Evolutionary conservation across 2,797 vertebrate species (phyloP).

Genomic region (Prionace glauca): DNA sequence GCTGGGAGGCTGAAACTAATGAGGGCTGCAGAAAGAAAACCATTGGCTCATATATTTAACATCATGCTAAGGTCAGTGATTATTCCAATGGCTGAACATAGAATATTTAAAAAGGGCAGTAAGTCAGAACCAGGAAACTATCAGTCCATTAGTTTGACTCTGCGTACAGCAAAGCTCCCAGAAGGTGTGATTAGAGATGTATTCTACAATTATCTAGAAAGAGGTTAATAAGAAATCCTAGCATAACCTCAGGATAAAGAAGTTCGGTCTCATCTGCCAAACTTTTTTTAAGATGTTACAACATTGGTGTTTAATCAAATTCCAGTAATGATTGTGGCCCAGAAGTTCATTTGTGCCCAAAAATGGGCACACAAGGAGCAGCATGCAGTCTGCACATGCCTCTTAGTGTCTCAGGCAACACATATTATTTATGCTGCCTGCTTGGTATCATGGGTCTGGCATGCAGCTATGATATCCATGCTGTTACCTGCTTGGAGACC

Average conservation of each 20-base stretch:
- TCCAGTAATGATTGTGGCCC: neutral
- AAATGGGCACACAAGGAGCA: neutral
- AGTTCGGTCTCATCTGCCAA: neutral
- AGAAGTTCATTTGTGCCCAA: neutral
- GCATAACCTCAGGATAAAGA: neutral
- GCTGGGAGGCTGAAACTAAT: neutral
- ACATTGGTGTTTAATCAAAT: neutral
- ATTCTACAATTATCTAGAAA: neutral
- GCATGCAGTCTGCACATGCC: neutral
- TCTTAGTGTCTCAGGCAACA: neutral
- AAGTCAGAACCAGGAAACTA: neutral
- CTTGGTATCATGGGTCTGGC: neutral
- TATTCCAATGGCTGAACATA: neutral
- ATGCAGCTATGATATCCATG: neutral
- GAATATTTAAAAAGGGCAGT: neutral
- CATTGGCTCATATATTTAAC: neutral
- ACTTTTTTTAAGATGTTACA: neutral
- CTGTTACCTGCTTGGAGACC: neutral
- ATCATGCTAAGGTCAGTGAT: neutral
- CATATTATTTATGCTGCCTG: neutral
- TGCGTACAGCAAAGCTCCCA: neutral
- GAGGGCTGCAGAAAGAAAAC: neutral
- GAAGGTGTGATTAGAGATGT: neutral
- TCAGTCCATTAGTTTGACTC: neutral
- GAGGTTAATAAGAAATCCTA: neutral